phyloP scores from a whole-genome alignment of 2,113 vertebrate genomes.

The Sturnus vulgaris region DNA sequence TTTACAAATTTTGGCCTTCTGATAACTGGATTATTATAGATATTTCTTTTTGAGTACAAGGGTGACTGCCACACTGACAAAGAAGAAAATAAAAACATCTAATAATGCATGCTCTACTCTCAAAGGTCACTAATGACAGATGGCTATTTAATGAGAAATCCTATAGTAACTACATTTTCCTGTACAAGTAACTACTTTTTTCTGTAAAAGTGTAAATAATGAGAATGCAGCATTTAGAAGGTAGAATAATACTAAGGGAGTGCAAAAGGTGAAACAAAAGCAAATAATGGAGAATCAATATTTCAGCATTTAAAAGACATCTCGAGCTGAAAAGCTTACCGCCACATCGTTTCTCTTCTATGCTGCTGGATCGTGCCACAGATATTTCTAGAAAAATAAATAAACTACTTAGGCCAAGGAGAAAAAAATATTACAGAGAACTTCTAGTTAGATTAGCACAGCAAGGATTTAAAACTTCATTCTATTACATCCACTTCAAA shows the following conservation, averaged over 20 bases:
- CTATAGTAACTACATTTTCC: not conserved
- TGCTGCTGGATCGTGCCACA: slow-evolving; percentile 89
- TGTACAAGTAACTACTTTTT: not conserved
- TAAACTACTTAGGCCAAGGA: not conserved
- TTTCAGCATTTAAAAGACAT: not conserved
- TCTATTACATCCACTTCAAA: not conserved
- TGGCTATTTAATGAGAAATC: slow-evolving; percentile 25
- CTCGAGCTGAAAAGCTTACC: slow-evolving; percentile 74
- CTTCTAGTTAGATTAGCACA: not conserved
- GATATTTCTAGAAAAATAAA: slow-evolving; percentile 84
- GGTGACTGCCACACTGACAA: not conserved
- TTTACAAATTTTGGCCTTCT: not conserved
- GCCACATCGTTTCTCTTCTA: slow-evolving; percentile 89
- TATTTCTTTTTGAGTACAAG: not conserved
- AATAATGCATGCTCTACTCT: not conserved
- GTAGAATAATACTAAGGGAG: not conserved
- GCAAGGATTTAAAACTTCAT: not conserved
- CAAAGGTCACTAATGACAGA: not conserved
- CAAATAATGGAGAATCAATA: not conserved
- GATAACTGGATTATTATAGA: not conserved
- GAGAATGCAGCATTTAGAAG: not conserved
- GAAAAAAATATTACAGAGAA: not conserved
- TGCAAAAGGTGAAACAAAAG: not conserved
- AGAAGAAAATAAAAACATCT: not conserved
- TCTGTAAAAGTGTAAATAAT: not conserved